Percentiles rank a stretch among this genome's conserved stretches.
Conservation (phyloP, 2,113 vertebrate species). For the Hyla sarda region DNA sequence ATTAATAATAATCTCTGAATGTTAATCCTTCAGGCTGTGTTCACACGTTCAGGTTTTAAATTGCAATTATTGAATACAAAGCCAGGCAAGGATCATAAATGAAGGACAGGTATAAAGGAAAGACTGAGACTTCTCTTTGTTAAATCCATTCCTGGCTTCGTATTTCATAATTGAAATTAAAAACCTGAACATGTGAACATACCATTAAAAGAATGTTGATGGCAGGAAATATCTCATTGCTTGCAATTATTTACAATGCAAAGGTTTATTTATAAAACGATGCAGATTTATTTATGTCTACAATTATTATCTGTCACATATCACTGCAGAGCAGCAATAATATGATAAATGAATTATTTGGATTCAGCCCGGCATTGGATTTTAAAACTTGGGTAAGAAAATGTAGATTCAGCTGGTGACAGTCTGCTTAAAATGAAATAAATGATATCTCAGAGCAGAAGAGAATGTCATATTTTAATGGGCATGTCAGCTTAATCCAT, state of each 20-base stretch:
- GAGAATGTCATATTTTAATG: conserved; percentile 50
- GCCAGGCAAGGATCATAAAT: too few species aligned
- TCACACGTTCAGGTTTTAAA: too few species aligned
- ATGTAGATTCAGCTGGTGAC: conserved; percentile 33
- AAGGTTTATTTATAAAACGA: neutral
- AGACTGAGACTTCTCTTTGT: too few species aligned
- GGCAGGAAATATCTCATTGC: neutral
- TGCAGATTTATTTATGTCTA: neutral
- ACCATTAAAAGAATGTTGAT: neutral
- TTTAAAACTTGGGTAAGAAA: conserved; percentile 29
- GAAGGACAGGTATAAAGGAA: too few species aligned
- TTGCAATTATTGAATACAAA: too few species aligned
- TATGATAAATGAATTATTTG: conserved; percentile 36
- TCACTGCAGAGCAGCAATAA: conserved; percentile 16
- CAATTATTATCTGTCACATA: neutral
- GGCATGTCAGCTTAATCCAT: conserved; percentile 51
- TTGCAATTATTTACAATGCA: neutral
- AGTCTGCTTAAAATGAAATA: conserved; percentile 47
- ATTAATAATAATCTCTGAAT: neutral
- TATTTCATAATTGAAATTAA: too few species aligned
- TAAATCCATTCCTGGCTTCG: too few species aligned
- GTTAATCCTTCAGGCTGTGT: too few species aligned
- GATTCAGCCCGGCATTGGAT: neutral
- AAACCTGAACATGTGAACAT: too few species aligned
- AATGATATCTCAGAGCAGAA: conserved; percentile 18